Evolutionary conservation across 2,797 vertebrate species (phyloP), one percentile per base, ranked within the genome.

Genomic region (Eremophila alpestris): DNA sequence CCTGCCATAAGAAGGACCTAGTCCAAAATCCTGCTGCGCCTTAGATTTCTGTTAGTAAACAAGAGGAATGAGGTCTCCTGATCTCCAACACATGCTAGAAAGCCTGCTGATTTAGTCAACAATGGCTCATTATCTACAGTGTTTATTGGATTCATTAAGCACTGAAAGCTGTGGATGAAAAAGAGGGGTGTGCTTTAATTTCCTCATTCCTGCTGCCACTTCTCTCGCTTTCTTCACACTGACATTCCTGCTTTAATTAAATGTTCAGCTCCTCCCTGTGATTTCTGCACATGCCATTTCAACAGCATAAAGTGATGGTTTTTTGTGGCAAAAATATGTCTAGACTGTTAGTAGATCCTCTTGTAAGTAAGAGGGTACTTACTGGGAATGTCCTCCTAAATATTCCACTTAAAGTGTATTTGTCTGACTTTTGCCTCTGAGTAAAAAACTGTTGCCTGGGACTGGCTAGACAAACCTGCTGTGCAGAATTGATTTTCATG

Each of bases 71-170:
- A 89, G 21, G 19, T 77, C 59, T 90, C 22, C 78, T 68, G 60
- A 58, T 70, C 56, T 43, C 5, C 7, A 83, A 46, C 14, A 54
- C 45, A n/a, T 4, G 11, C n/a, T 70, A 55, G 76, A 89, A 85
- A 96, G 49, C 65, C 48, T 63, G 60, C 68, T 89, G 70, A 88
- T 63, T 54, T 85, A 36, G 45, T 85, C 91, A 78, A 67, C 71
- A 43, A 65, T 56, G 43, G 22, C 5, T 84, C 49, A 69, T 96
- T 95, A 86, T 83, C 55, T 64, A 41, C 88, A 88, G 58, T 38
- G 45, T 65, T 93, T 67, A 83, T 62, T 76, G 70, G 56, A 83
- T 82, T 93, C 51, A 82, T 93, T 87, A 93, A 82, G 54, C 23
- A 69, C 20, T 1, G 5, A 89, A 93, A 94, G 26, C 76, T 89